phyloP scores from a whole-genome alignment of 2,888 invertebrate genomes.

The Fragum fragum region DNA sequence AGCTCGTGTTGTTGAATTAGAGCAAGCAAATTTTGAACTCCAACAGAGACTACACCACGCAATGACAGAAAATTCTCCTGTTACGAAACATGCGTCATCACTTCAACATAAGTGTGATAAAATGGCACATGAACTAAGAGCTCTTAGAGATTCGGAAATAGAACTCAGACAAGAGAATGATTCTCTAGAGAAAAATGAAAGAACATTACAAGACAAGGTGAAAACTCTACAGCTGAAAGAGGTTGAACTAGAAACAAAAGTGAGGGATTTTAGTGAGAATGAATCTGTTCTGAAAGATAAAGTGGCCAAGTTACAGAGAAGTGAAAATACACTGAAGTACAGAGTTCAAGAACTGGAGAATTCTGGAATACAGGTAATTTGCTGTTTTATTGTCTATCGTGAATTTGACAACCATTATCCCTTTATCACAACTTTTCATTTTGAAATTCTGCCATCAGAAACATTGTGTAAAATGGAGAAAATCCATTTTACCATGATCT shows the following conservation, averaged over 20 bases:
- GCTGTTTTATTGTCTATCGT: too few relatives aligned
- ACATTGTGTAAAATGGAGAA: too few relatives aligned
- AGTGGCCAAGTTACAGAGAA: slow-evolving; percentile 76
- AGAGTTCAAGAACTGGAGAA: slow-evolving; percentile 78
- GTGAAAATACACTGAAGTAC: slow-evolving; percentile 77
- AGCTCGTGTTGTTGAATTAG: slow-evolving; percentile 77
- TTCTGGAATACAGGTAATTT: slow-evolving; percentile 64
- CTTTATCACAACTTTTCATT: too few relatives aligned
- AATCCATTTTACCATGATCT: too few relatives aligned
- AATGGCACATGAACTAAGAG: slow-evolving; percentile 71
- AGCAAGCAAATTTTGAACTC: slow-evolving; percentile 77
- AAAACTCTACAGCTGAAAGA: slow-evolving; percentile 75
- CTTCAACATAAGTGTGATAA: slow-evolving; percentile 74
- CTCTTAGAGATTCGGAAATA: slow-evolving; percentile 72
- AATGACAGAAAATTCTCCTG: slow-evolving; percentile 77
- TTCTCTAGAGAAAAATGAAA: slow-evolving; percentile 73
- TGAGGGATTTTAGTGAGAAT: slow-evolving; percentile 75
- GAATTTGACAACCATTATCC: too few relatives aligned
- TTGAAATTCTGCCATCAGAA: too few relatives aligned
- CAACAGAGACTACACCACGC: slow-evolving; percentile 75
- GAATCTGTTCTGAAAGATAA: slow-evolving; percentile 76
- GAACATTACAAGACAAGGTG: slow-evolving; percentile 71
- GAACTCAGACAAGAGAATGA: slow-evolving; percentile 74
- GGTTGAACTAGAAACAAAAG: slow-evolving; percentile 73
- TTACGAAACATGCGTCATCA: slow-evolving; percentile 73